Evolutionary conservation across 2,797 vertebrate species (phyloP).

Genomic region (Acanthurus leucopareius): DNA sequence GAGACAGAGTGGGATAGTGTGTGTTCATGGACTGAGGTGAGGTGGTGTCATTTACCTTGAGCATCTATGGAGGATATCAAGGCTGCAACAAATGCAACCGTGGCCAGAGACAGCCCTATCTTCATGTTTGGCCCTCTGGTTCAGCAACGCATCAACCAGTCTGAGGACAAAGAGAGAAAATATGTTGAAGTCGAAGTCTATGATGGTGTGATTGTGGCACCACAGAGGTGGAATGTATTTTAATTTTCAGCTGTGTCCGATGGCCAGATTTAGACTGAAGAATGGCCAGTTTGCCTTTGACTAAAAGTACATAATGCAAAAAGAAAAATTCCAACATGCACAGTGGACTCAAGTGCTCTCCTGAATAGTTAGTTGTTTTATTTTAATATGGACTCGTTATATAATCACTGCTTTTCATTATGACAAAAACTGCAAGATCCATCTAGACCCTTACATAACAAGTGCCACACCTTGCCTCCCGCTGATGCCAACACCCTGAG

Average conservation of each 20-base stretch:
- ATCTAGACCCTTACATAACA: slow-evolving; percentile 48
- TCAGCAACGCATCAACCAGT: slow-evolving; percentile 94
- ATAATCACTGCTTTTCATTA: slow-evolving; percentile 5
- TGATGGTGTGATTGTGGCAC: background rate
- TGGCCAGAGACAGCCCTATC: slow-evolving; percentile 90
- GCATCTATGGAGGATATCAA: slow-evolving; percentile 92
- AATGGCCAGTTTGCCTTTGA: background rate
- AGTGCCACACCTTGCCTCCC: slow-evolving; percentile 68
- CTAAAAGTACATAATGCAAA: background rate
- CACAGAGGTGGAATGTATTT: background rate
- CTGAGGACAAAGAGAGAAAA: slow-evolving; percentile 80
- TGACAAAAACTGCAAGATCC: slow-evolving; percentile 30
- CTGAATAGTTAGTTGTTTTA: background rate
- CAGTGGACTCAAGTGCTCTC: background rate
- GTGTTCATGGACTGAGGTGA: slow-evolving; percentile 43
- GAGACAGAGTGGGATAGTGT: slow-evolving; percentile 53
- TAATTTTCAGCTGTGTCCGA: background rate
- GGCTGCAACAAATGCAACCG: slow-evolving; percentile 89
- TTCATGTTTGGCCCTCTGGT: slow-evolving; percentile 89
- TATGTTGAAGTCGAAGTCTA: slow-evolving; percentile 26
- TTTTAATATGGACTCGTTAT: background rate
- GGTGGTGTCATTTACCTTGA: slow-evolving; percentile 92
- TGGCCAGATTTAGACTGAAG: background rate
- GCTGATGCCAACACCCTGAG: slow-evolving; percentile 48
- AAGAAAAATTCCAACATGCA: too few species aligned